phyloP scores from a whole-genome alignment of 2,797 vertebrate species.

The Fistularia commersonii region DNA sequence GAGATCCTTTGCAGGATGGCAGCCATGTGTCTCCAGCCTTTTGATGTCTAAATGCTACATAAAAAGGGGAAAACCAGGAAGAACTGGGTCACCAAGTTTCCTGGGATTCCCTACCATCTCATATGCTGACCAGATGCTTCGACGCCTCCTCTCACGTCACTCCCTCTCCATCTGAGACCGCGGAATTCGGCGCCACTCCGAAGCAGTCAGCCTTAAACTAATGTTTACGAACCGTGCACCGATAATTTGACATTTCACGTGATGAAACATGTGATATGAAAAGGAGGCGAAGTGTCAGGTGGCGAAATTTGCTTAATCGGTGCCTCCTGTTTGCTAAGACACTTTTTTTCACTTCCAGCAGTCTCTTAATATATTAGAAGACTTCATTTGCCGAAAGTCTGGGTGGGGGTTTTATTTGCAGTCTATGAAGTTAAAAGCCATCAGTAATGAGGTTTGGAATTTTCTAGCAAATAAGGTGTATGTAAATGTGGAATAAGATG shows the following conservation, averaged over 20 bases:
- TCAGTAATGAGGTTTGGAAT: no score
- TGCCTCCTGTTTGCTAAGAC: no score
- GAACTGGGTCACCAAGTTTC: constrained; percentile 70
- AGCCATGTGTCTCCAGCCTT: constrained; percentile 65
- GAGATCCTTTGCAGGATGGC: constrained; percentile 66
- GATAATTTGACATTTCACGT: neutral
- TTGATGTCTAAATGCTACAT: constrained; percentile 67
- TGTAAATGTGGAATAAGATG: no score
- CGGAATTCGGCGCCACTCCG: constrained; percentile 19
- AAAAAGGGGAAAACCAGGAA: constrained; percentile 53
- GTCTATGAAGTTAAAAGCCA: no score
- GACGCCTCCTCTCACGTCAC: constrained; percentile 36
- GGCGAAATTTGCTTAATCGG: neutral
- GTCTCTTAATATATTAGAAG: no score
- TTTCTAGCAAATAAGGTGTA: no score
- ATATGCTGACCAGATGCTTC: constrained; percentile 70
- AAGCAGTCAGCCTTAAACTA: constrained; percentile 20
- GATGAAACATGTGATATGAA: neutral
- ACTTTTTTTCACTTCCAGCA: no score
- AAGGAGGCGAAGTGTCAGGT: neutral
- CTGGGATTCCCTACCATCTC: constrained; percentile 71
- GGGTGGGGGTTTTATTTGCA: no score
- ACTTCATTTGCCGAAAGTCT: no score
- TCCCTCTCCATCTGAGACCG: constrained; percentile 41
- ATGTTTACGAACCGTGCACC: constrained; percentile 4